Base-by-base conservation (phyloP, 2,888 invertebrate genomes). In the Drosophila peninsularis region DNA sequence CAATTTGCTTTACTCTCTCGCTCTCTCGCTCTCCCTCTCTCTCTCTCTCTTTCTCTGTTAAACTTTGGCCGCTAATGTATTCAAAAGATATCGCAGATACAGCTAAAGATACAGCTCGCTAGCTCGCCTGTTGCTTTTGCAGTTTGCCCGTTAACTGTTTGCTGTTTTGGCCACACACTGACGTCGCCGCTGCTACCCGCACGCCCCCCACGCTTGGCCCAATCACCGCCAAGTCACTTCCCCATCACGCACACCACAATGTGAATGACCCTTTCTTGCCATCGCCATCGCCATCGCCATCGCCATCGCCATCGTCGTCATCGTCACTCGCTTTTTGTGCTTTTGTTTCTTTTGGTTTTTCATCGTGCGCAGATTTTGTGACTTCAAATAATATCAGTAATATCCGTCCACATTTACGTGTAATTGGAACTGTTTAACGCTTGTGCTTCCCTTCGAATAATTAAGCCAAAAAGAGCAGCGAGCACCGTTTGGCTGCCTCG, bases 211-310 rank as follows among this genome's bases (percentile, higher is more conserved):
- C 19, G 3, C 3, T 13, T 6, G n/a, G 24, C 24, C 37, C 27
- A 54, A 30, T 19, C 54, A 41, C 17, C 45, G 14, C 13, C 44
- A 30, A 44, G 34, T 9, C 24, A 52, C 32, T 57, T 14, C 58
- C 68, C 49, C 36, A 44, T 36, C 54, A 56, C 69, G 52, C 69
- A 69, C 36, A 53, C 41, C 68, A 49, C 79, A 67, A 68, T 75
- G 78, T 82, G 78, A 79, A 80, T 77, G 79, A 83, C 78, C 78
- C 84, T 83, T 83, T 80, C 30, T 30, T 82, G 65, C 42, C 24
- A 11, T 7, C 37, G 24, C 21, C 27, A 24, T 24, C 2, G 3
- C 24, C 24, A 24, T 24, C 10, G 44, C 34, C 55, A 5, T 42
- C 32, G 42, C 34, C 45, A 7, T 58, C 19, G 41, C 32, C 55